Percentiles rank a stretch among this genome's conserved stretches.
Conservation (phyloP, 2,888 invertebrate genomes). For the Pasiphila rectangulata region DNA sequence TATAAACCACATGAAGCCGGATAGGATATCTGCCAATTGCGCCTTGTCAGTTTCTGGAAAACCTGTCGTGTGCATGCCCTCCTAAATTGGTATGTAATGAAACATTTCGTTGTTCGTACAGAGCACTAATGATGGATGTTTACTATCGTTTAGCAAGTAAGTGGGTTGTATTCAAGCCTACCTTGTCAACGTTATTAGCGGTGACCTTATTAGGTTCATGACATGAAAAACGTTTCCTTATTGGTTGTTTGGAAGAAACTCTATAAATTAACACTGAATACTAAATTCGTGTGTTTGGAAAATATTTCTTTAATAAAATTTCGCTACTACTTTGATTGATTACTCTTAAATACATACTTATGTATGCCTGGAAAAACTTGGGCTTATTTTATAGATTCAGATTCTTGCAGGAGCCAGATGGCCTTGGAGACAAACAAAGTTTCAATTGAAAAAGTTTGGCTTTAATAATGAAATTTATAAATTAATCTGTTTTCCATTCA, state of each 20-base stretch:
- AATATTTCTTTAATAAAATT: neutral
- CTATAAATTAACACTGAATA: constrained; percentile 8
- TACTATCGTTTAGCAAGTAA: constrained; percentile 20
- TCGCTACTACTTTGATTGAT: neutral
- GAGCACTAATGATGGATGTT: constrained; percentile 5
- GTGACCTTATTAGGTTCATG: constrained; percentile 34
- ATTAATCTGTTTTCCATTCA: too few relatives aligned
- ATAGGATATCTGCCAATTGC: too few relatives aligned
- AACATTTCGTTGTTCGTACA: neutral
- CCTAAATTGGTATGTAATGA: too few relatives aligned
- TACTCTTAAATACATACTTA: neutral
- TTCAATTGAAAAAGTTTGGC: too few relatives aligned
- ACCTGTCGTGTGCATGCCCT: too few relatives aligned
- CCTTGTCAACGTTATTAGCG: constrained; percentile 34
- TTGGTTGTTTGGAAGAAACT: constrained; percentile 10
- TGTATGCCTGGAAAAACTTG: too few relatives aligned
- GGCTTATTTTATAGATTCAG: too few relatives aligned
- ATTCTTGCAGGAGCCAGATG: too few relatives aligned
- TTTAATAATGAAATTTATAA: too few relatives aligned
- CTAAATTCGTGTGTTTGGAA: neutral
- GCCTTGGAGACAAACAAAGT: too few relatives aligned
- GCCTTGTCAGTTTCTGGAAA: too few relatives aligned
- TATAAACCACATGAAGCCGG: too few relatives aligned
- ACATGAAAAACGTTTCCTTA: constrained; percentile 27
- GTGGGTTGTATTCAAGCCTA: constrained; percentile 18